Evolutionary conservation across 2,888 invertebrate genomes (phyloP), one percentile per base, ranked within the genome.

Genomic region (Drosophila tanythrix): DNA sequence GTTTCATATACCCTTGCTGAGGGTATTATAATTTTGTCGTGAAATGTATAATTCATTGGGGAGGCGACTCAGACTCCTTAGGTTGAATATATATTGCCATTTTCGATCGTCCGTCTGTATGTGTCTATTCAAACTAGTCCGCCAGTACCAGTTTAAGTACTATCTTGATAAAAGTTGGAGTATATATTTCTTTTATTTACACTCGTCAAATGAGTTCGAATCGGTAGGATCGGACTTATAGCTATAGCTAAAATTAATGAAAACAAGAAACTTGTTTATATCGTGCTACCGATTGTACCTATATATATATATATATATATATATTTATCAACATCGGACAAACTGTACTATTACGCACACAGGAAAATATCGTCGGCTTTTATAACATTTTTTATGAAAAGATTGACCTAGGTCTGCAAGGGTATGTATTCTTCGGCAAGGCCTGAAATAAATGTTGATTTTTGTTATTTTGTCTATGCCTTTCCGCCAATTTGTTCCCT

Each of bases 401-500:
- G 31, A 4, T 33, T 15, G 5, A 25, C 15, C 15, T 33, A 13
- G 21, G 15, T 15, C 7, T 15, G 21, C 3, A 35, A 53, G 53
- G n/a, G 51, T 35, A 35, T 53, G 21, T 25, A 10, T 35, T 53
- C 18, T 53, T 53, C 21, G 35, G 35, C 35, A 25, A 25, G 25
- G 25, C 18, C 10, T 25, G 35, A 25, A 13, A 35, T 53, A 35
- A 35, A 25, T 53, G 36, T 31, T 35, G n/a, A 57, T 58, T 48
- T 48, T 27, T 48, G 46, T 61, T 65, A 33, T 40, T 51, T 51
- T 25, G 50, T 27, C 21, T 35, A 25, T 18, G 35, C 25, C 18
- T 58, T 59, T 65, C 66, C 56, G 67, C 46, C 43, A 35, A 57
- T 74, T 68, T 66, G 46, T 77, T 77, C 56, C 40, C 62, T 52